Conservation (phyloP, 2,888 invertebrate species). For the Volucella zonaria region DNA sequence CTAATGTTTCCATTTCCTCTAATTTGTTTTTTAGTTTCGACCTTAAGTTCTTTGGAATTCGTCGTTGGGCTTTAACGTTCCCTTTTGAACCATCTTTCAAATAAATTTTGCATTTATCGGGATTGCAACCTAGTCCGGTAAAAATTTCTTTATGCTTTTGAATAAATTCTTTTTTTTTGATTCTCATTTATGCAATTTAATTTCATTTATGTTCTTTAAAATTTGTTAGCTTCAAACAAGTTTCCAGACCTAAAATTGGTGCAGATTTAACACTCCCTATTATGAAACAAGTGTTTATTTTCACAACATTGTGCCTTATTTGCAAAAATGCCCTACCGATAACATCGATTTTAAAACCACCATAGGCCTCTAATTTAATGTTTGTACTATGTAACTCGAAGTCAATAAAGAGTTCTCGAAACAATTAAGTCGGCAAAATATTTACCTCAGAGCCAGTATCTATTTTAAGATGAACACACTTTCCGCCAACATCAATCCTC, state of each 20-base stretch:
- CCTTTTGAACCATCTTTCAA: constrained; percentile 15
- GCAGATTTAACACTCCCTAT: too few species aligned
- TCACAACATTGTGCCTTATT: too few species aligned
- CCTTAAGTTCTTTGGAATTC: too few species aligned
- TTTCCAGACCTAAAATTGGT: too few species aligned
- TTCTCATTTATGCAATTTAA: neutral
- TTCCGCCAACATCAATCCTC: constrained; percentile 18
- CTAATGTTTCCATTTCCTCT: constrained; percentile 25
- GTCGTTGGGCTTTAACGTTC: too few species aligned
- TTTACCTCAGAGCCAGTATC: constrained; percentile 28
- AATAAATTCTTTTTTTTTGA: neutral
- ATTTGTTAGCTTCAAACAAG: too few species aligned
- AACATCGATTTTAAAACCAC: too few species aligned
- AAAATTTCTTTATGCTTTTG: constrained; percentile 12
- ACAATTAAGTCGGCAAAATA: constrained; percentile 11
- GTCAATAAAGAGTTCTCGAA: constrained; percentile 2
- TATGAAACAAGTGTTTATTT: too few species aligned
- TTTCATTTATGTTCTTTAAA: too few species aligned
- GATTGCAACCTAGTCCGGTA: constrained; percentile 25
- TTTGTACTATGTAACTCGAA: too few species aligned
- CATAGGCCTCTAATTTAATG: too few species aligned
- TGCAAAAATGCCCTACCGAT: too few species aligned
- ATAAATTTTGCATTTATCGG: constrained; percentile 34
- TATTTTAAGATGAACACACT: constrained; percentile 12
- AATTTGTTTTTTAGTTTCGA: constrained; percentile 18